Percentiles rank a stretch among this genome's conserved stretches.
Evolutionary conservation across 2,797 vertebrate species (phyloP).

Genomic region (Diglossa cyanea): DNA sequence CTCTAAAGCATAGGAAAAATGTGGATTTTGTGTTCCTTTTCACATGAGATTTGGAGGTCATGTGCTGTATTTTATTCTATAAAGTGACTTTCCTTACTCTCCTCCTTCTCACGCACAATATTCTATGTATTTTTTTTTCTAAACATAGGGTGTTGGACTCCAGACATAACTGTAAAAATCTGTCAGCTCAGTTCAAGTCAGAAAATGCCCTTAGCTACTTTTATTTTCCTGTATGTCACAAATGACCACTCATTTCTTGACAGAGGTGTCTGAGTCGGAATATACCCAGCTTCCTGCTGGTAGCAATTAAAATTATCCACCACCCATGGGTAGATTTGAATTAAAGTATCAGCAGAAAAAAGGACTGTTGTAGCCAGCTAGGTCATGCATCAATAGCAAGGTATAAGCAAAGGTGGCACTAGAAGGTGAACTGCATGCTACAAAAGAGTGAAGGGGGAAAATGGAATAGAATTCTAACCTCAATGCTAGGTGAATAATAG

Average conservation of each 20-base stretch:
- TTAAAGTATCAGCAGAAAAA: conserved; percentile 54
- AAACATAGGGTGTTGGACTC: not conserved
- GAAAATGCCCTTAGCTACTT: conserved; percentile 27
- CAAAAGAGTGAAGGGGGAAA: not conserved
- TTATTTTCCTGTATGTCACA: conserved; percentile 51
- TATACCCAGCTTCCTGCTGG: conserved; percentile 31
- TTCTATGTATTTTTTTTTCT: not conserved
- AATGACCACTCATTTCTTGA: conserved; percentile 55
- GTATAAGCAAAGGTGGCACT: conserved; percentile 4
- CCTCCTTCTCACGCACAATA: not conserved
- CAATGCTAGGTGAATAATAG: not conserved
- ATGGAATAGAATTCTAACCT: conserved; percentile 6
- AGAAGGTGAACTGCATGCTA: not conserved
- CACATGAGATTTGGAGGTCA: not conserved
- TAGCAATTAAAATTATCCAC: conserved; percentile 55
- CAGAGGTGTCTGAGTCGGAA: conserved; percentile 36
- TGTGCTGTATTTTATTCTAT: not conserved
- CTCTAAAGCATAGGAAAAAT: not conserved
- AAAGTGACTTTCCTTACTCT: not conserved
- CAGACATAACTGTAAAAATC: conserved; percentile 34
- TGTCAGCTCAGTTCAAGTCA: conserved; percentile 48
- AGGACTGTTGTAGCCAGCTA: not conserved
- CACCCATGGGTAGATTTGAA: conserved; percentile 41
- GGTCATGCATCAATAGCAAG: conserved; percentile 19
- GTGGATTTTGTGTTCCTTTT: not conserved